Evolutionary conservation across 2,888 invertebrate species (phyloP).

Genomic region (Chalcosyrphus nemorum): DNA sequence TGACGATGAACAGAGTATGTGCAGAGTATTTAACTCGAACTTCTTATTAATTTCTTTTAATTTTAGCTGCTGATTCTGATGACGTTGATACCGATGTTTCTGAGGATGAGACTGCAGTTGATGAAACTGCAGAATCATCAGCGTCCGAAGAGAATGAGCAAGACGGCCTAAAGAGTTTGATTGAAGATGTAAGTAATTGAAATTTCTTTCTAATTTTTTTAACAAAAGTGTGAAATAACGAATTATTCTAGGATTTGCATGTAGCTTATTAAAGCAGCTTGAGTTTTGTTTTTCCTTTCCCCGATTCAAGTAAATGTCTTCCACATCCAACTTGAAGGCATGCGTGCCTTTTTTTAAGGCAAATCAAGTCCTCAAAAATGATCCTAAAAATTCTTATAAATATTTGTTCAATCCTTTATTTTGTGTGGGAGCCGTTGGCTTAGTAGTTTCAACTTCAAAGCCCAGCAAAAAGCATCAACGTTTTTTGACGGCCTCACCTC

Average conservation of each 20-base stretch:
- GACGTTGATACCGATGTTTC: constrained; percentile 78
- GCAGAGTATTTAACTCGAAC: constrained; percentile 53
- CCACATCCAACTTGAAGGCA: too few relatives aligned
- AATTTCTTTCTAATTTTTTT: background rate
- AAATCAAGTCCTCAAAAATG: too few relatives aligned
- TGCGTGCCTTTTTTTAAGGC: too few relatives aligned
- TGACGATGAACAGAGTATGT: constrained; percentile 75
- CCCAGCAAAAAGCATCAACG: too few relatives aligned
- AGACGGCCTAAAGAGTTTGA: constrained; percentile 84
- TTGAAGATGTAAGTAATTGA: constrained; percentile 83
- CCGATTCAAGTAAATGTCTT: too few relatives aligned
- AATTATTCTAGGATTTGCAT: constrained; percentile 8
- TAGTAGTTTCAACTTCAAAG: too few relatives aligned
- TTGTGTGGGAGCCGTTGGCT: too few relatives aligned
- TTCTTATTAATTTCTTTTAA: background rate
- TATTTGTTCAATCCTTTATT: too few relatives aligned
- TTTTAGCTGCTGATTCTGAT: constrained; percentile 75
- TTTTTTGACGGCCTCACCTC: too few relatives aligned
- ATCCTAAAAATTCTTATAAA: too few relatives aligned
- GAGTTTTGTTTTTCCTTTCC: background rate
- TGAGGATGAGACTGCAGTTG: constrained; percentile 76
- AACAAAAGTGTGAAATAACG: background rate
- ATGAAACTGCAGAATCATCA: constrained; percentile 79
- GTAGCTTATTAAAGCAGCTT: background rate
- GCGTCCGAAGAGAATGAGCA: constrained; percentile 79